Base-by-base conservation (phyloP, 2,113 vertebrate species). In the Pteropus alecto region DNA sequence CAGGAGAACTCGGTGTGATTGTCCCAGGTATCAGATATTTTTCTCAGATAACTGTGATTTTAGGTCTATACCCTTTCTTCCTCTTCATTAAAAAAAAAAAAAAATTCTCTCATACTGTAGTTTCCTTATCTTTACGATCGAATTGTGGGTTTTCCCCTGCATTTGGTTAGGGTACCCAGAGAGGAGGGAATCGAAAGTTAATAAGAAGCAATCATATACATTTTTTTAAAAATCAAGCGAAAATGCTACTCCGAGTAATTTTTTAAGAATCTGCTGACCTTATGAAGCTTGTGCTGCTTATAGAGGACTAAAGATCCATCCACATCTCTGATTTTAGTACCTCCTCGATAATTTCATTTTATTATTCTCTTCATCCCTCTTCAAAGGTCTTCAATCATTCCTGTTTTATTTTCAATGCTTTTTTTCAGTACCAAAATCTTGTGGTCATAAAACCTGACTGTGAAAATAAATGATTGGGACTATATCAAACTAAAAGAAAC, bases 291-390 rank as follows among this genome's bases (percentile, higher is more conserved):
- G 9, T 21, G 58, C 41, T 56, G 2, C 48, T 61, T 51, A 63
- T 2, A 81, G 24, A 63, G 43, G 28, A 63, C 16, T 41, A 9
- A 92, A 95, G 38, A 67, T 82, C 46, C 70, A 54, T 73, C 35
- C 18, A n/a, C 67, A 87, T 24, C 83, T 90, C 81, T 90, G 92
- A 93, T 88, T 95, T 95, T 86, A 96, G 85, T 7, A 41, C 30
- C 24, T 92, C 35, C 68, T n/a, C 18, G 5, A 33, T 91, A 82
- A 89, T 96, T 92, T 91, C 51, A 54, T 56, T 96, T 35, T 84
- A 67, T 79, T 78, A 74, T 54, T 93, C 94, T 95, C 87, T 97
- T 95, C 79, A 43, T 13, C 15, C 9, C 0, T 35, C 77, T 78
- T n/a, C 76, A 95, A 79, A 46, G 24, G 81, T 63, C 90, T 65